Percentiles rank a stretch among this genome's conserved stretches.
phyloP scores from a whole-genome alignment of 53 echinoderm and acorn worm species.

The Luidia sarsii region DNA sequence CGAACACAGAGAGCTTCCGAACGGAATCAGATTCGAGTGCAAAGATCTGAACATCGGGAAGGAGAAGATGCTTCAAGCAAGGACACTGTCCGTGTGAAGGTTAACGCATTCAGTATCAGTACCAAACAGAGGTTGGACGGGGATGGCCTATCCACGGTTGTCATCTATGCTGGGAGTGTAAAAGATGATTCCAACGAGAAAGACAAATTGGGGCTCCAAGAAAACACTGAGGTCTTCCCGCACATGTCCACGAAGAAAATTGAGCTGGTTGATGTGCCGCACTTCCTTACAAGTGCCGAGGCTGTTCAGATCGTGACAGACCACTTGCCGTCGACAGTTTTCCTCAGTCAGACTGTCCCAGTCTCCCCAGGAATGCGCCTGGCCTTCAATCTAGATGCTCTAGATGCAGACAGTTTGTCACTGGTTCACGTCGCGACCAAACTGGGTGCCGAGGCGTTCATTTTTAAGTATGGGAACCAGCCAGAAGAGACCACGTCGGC shows the following conservation, averaged over 20 bases:
- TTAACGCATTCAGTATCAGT: slow-evolving; percentile 1
- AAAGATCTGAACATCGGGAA: too few species aligned
- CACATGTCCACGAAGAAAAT: neutral
- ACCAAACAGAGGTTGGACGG: neutral
- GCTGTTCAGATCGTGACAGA: slow-evolving; percentile 25
- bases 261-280: slow-evolving; percentile 1
- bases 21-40: neutral
- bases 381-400: neutral
- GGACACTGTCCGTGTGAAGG: neutral
- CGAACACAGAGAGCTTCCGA: neutral
- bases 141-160: too few species aligned
- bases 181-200: too few species aligned
- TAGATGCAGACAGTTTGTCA: neutral
- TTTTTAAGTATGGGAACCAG: neutral
- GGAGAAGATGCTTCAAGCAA: neutral
- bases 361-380: slow-evolving; percentile 3
- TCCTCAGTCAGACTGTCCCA: slow-evolving; percentile 18
- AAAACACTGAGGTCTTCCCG: slow-evolving; percentile 9
- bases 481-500: neutral
- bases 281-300: neutral
- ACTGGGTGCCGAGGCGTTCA: slow-evolving; percentile 3
- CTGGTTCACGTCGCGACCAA: neutral
- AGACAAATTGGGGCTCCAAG: too few species aligned
- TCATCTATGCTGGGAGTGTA: too few species aligned
- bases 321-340: slow-evolving; percentile 13